Evolutionary conservation across 2,888 invertebrate species (phyloP), one percentile per base, ranked within the genome.

Genomic region (Lepetodrilus schrolli): DNA sequence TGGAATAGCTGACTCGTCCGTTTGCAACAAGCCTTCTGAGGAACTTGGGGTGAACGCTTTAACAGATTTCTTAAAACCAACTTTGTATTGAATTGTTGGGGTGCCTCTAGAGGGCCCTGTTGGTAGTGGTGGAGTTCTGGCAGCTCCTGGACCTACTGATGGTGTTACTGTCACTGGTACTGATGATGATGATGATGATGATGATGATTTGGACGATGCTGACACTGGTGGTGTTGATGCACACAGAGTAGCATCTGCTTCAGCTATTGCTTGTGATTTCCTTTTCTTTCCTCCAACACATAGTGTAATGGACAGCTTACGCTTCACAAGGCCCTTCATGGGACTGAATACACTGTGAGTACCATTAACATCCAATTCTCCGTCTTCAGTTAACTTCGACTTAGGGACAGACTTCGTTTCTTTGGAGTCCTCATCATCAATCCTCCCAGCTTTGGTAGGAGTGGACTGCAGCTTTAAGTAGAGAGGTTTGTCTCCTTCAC

Each of bases 271-370:
- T 43, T 43, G n/a, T 4, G 58, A 58, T 17, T 58, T 58, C 17
- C 34, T 58, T 34, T 58, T 58, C 34, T 58, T 58, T 58, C 58
- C 58, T n/a, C 58, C 58, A 30, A 58, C 58, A 58, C 58, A 58
- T n/a, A 58, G 17, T 13, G 58, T 58, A 21, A 58, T 58, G 7
- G 58, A 58, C 34, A 58, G 17, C n/a, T 58, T 58, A 2, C 58
- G 23, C 30, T 58, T 58, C 58, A 58, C 34, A 17, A 43, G 13
- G 17, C 17, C 43, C 17, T 43, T 43, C 13, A 58, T 58, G 26
- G 58, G 43, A 23, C 47, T 68, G 47, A 68, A 68, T 23, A 23
- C 47, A 47, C 26, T 68, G 37, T 68, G 68, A 47, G 68, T 68
- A n/a, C 68, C 68, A 43, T 43, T 68, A 17, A 68, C 26, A 17